phyloP scores from a whole-genome alignment of 2,888 invertebrate genomes.

The Plusia festucae region DNA sequence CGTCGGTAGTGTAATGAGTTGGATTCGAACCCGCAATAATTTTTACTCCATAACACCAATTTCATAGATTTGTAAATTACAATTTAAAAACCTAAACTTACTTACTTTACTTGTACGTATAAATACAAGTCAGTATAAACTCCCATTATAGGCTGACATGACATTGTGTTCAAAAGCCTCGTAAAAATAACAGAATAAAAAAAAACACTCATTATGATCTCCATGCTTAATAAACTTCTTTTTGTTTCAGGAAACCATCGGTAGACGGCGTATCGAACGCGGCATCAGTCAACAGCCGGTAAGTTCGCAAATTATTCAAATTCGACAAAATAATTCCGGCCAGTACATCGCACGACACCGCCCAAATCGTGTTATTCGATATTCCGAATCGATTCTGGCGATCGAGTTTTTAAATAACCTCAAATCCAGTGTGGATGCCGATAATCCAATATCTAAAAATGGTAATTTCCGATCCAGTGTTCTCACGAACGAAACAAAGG shows the following conservation, averaged over 20 bases:
- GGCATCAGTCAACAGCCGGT: slow-evolving; percentile 96
- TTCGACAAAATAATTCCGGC: slow-evolving; percentile 48
- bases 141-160: too few relatives aligned
- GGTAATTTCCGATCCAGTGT: slow-evolving; percentile 84
- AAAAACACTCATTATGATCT: not conserved
- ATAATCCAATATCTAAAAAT: slow-evolving; percentile 88
- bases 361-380: slow-evolving; percentile 79
- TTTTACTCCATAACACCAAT: too few relatives aligned
- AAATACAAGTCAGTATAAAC: not conserved
- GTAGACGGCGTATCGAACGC: slow-evolving; percentile 96
- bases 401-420: slow-evolving; percentile 73
- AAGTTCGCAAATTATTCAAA: slow-evolving; percentile 83
- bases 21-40: too few relatives aligned
- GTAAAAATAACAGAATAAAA: too few relatives aligned
- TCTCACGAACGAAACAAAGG: slow-evolving; percentile 86
- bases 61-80: not conserved
- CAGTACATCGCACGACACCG: slow-evolving; percentile 59
- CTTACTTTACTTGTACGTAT: not conserved
- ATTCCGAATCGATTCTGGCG: slow-evolving; percentile 70
- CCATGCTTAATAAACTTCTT: not conserved
- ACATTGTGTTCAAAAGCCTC: too few relatives aligned
- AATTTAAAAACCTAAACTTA: not conserved
- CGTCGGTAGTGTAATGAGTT: too few relatives aligned
- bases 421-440: slow-evolving; percentile 67
- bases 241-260: slow-evolving; percentile 94